Percentiles rank a stretch among this genome's conserved stretches.
phyloP scores from a whole-genome alignment of 2,113 vertebrate species.

The Raja brachyura region DNA sequence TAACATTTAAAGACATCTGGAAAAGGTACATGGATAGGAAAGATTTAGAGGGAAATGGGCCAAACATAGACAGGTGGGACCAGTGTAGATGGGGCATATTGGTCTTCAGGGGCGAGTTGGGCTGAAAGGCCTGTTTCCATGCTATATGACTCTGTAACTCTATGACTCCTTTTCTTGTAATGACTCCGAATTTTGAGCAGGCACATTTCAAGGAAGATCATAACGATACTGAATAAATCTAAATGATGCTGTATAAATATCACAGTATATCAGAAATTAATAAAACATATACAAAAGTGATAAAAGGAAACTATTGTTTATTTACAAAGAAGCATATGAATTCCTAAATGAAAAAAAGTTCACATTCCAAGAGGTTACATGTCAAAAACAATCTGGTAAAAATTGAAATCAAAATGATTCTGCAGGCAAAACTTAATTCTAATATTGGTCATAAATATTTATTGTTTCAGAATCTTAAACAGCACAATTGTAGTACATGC shows the following conservation, averaged over 20 bases:
- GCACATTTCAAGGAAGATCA: neutral
- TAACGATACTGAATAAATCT: neutral
- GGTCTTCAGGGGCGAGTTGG: too few species aligned
- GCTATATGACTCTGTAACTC: too few species aligned
- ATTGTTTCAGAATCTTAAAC: neutral
- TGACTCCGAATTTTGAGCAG: neutral
- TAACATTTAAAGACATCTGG: too few species aligned
- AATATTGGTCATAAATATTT: neutral
- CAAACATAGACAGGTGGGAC: too few species aligned
- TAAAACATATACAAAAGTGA: neutral
- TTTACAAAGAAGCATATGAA: neutral
- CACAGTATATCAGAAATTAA: neutral
- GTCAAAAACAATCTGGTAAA: neutral
- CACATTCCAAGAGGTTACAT: too few species aligned
- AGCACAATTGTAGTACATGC: neutral
- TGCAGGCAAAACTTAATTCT: neutral
- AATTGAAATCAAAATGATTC: neutral
- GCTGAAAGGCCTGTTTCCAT: too few species aligned
- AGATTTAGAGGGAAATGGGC: too few species aligned
- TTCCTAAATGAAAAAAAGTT: neutral
- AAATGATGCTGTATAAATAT: neutral
- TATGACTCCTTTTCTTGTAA: neutral
- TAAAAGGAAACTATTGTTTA: neutral
- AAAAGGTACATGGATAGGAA: too few species aligned
- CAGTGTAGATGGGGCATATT: too few species aligned